Evolutionary conservation across 2,113 vertebrate genomes (phyloP).

Genomic region (Pholis gunnellus): DNA sequence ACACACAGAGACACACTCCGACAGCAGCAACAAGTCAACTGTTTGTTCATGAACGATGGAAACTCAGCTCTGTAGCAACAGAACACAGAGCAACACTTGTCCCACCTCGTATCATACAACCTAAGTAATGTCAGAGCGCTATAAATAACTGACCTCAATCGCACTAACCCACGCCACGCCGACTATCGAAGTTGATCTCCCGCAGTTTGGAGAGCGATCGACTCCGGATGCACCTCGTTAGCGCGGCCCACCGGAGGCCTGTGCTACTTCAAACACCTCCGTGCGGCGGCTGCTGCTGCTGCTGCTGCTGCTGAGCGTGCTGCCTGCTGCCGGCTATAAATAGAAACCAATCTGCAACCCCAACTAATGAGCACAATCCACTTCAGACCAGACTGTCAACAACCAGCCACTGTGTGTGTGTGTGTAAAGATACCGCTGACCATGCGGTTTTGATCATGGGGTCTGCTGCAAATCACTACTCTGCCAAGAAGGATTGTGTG

Average conservation of each 20-base stretch:
- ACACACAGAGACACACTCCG: background rate
- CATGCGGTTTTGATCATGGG: conserved; percentile 58
- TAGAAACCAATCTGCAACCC: conserved; percentile 74
- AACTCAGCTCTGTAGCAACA: conserved; percentile 13
- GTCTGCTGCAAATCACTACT: conserved; percentile 43
- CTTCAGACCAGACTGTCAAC: conserved; percentile 69
- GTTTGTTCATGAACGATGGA: background rate
- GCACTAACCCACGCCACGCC: background rate
- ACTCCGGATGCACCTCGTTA: conserved; percentile 65
- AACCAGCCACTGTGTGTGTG: conserved; percentile 18
- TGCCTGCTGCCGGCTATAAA: conserved; percentile 63
- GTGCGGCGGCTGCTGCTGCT: conserved; percentile 39
- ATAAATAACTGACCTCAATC: conserved; percentile 54
- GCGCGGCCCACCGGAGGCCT: conserved; percentile 65
- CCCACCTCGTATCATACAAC: background rate
- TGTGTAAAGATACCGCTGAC: conserved; percentile 60
- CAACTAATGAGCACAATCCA: conserved; percentile 73
- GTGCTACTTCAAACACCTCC: conserved; percentile 72
- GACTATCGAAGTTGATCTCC: conserved; percentile 41
- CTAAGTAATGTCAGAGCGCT: background rate
- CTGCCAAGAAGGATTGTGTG: conserved; percentile 4
- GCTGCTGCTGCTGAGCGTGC: conserved; percentile 50
- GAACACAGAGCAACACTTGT: background rate
- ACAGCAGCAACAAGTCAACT: background rate
- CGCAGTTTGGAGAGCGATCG: conserved; percentile 23